Conservation (phyloP, 2,888 invertebrate genomes). For the Cryptus viduatorius region DNA sequence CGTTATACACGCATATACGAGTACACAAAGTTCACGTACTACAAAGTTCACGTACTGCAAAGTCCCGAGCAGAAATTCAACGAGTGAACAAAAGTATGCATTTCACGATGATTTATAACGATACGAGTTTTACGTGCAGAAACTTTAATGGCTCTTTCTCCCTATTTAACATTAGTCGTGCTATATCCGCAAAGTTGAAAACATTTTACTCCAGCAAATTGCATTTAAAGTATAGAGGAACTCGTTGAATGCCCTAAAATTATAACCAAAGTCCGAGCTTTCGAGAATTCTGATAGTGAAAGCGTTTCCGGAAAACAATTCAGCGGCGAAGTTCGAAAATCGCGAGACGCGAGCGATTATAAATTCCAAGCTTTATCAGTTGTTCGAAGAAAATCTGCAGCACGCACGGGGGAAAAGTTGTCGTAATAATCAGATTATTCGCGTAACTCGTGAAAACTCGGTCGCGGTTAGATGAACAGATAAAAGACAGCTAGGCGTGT, state of each 20-base stretch:
- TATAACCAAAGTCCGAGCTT: neutral
- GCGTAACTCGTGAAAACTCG: neutral
- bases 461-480: neutral
- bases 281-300: neutral
- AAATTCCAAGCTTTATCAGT: slow-evolving; percentile 21
- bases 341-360: neutral
- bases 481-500: neutral
- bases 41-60: slow-evolving; percentile 47
- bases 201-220: neutral
- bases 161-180: neutral
- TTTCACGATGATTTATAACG: slow-evolving; percentile 54
- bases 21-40: slow-evolving; percentile 16
- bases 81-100: slow-evolving; percentile 16
- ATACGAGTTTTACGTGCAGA: slow-evolving; percentile 40
- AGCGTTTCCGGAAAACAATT: neutral
- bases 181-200: slow-evolving; percentile 2
- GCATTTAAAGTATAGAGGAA: neutral
- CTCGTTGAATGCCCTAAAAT: neutral
- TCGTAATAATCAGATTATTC: slow-evolving; percentile 5
- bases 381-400: neutral
- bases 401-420: slow-evolving; percentile 6
- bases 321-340: neutral
- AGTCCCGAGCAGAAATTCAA: slow-evolving; percentile 14
- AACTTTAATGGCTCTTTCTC: slow-evolving; percentile 39
- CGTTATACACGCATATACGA: neutral